A percentile compares a stretch with the other conserved stretches of the same genome.
Evolutionary conservation across 2,797 vertebrate species (phyloP).

Genomic region (Tangara arthus): DNA sequence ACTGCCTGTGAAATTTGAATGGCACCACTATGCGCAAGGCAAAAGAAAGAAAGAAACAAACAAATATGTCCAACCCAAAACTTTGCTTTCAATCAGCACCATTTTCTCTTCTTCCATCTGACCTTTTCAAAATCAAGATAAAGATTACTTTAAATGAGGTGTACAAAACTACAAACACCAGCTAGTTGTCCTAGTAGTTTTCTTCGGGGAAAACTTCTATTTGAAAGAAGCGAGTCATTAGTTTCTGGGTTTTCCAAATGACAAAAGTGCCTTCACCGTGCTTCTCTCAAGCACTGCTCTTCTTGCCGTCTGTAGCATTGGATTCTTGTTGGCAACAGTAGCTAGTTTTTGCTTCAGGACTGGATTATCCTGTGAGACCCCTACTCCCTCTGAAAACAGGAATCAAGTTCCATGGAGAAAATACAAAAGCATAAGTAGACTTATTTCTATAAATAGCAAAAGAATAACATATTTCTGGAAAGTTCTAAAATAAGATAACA

Average conservation of each 20-base stretch:
- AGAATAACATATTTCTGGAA: neutral
- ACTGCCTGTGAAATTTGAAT: neutral
- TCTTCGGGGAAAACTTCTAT: neutral
- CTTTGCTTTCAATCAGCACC: neutral
- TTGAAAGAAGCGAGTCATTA: slow-evolving; percentile 4
- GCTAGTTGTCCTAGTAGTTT: neutral
- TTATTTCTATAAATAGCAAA: neutral
- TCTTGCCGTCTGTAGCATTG: neutral
- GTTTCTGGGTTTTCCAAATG: neutral
- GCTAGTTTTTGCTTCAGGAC: neutral
- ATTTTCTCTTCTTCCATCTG: neutral
- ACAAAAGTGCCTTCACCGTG: neutral
- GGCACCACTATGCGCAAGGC: neutral
- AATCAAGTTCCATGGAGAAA: neutral
- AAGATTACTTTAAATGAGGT: neutral
- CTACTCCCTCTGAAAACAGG: neutral
- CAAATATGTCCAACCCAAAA: neutral
- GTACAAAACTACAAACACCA: neutral
- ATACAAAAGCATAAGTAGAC: neutral
- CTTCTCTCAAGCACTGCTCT: neutral
- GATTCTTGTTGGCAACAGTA: neutral
- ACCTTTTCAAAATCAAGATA: neutral
- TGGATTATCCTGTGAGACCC: neutral
- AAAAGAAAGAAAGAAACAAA: neutral
- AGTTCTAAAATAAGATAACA: neutral